A percentile compares a stretch with the other conserved stretches of the same genome.
Conservation (phyloP, 2,113 vertebrate genomes). For the Takifugu bimaculatus region DNA sequence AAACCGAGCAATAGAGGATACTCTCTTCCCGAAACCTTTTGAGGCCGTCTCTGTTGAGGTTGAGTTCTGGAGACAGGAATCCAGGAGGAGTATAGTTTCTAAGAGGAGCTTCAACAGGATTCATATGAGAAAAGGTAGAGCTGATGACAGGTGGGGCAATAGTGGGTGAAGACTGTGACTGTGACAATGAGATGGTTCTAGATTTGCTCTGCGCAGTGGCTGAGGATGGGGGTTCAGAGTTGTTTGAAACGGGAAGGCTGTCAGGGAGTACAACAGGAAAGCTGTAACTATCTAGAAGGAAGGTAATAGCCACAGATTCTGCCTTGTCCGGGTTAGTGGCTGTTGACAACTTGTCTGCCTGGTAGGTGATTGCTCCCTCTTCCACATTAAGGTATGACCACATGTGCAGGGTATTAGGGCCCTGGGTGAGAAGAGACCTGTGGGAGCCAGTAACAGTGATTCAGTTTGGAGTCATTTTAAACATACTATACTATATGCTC, state of each 20-base stretch:
- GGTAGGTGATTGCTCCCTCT: constrained; percentile 67
- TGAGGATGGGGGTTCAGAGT: not conserved
- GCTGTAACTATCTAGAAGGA: constrained; percentile 74
- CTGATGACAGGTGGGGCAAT: not conserved
- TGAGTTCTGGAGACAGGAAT: not conserved
- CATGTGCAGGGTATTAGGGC: constrained; percentile 73
- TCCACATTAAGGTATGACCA: constrained; percentile 68
- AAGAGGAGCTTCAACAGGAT: not conserved
- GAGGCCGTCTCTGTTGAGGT: constrained; percentile 15
- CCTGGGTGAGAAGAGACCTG: constrained; percentile 74
- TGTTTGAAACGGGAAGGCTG: constrained; percentile 8
- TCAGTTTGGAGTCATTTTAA: not conserved
- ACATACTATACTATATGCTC: too few relatives aligned
- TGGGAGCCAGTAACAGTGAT: not conserved
- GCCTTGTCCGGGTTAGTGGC: constrained; percentile 72
- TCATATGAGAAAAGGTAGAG: not conserved
- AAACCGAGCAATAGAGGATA: constrained; percentile 58
- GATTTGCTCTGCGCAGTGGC: not conserved
- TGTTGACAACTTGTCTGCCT: constrained; percentile 74
- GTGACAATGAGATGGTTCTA: too few relatives aligned
- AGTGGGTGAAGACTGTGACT: not conserved
- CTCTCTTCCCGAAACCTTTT: constrained; percentile 63
- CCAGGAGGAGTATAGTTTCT: not conserved
- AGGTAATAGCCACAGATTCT: constrained; percentile 74
- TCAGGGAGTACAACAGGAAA: constrained; percentile 75